phyloP scores from a whole-genome alignment of 2,888 invertebrate species.

The Drosophila heteroneura region DNA sequence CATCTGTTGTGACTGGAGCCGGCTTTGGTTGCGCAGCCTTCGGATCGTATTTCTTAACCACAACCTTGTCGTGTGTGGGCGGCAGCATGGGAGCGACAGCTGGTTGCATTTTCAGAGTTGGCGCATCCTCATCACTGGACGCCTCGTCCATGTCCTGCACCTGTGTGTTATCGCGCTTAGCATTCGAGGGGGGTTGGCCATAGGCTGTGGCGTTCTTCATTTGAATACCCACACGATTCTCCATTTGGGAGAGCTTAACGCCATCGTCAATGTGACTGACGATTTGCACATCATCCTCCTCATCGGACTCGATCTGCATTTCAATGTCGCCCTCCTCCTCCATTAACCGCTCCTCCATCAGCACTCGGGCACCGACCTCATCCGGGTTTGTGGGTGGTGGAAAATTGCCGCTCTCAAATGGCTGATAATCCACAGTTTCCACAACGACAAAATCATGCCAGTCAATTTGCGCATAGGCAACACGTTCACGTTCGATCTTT shows the following conservation, averaged over 20 bases:
- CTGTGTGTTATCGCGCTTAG: slow-evolving; percentile 86
- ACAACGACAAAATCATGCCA: slow-evolving; percentile 99
- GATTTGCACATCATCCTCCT: slow-evolving; percentile 86
- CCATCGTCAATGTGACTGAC: slow-evolving; percentile 64
- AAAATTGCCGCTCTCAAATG: slow-evolving; percentile 97
- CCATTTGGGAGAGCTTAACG: slow-evolving; percentile 89
- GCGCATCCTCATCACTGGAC: slow-evolving; percentile 90
- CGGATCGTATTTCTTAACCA: slow-evolving; percentile 99
- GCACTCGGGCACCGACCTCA: slow-evolving; percentile 97
- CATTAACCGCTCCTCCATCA: slow-evolving; percentile 94
- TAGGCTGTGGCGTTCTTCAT: slow-evolving; percentile 86
- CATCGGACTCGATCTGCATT: slow-evolving; percentile 96
- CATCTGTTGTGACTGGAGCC: slow-evolving; percentile 90
- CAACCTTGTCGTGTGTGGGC: slow-evolving; percentile 95
- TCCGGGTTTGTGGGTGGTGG: slow-evolving; percentile 99
- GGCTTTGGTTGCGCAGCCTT: slow-evolving; percentile 89
- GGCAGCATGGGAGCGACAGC: slow-evolving; percentile 89
- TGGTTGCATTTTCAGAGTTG: slow-evolving; percentile 84
- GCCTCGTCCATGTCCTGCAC: slow-evolving; percentile 98
- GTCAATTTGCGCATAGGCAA: slow-evolving; percentile 98
- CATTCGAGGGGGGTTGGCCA: slow-evolving; percentile 59
- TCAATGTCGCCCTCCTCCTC: slow-evolving; percentile 93
- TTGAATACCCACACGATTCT: slow-evolving; percentile 86
- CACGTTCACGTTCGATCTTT: slow-evolving; percentile 96
- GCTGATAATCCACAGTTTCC: slow-evolving; percentile 99